Evolutionary conservation across 2,888 invertebrate species (phyloP).

Genomic region (Acheta domesticus): DNA sequence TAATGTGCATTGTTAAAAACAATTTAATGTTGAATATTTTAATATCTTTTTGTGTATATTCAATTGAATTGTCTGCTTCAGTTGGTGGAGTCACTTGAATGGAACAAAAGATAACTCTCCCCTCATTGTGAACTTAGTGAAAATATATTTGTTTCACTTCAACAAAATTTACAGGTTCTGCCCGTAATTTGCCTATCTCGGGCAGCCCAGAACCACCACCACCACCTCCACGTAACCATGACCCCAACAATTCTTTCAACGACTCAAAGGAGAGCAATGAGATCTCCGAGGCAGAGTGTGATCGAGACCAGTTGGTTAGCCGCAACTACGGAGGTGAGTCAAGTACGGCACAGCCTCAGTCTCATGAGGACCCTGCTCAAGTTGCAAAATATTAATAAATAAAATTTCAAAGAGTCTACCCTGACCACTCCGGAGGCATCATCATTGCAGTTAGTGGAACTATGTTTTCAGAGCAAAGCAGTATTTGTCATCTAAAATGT

Average conservation of each 20-base stretch:
- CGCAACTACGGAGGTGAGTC: slow-evolving; percentile 79
- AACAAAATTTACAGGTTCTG: slow-evolving; percentile 44
- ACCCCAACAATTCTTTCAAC: slow-evolving; percentile 73
- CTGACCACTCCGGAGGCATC: background rate
- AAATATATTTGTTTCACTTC: too few species aligned
- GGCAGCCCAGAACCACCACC: slow-evolving; percentile 63
- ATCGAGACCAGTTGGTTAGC: slow-evolving; percentile 73
- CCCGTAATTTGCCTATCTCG: slow-evolving; percentile 56
- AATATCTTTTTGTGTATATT: too few species aligned
- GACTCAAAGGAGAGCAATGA: slow-evolving; percentile 93
- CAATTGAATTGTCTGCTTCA: too few species aligned
- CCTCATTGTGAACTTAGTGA: too few species aligned
- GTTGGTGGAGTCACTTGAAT: too few species aligned
- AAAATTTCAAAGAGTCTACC: background rate
- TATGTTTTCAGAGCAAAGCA: too few species aligned
- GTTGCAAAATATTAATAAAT: slow-evolving; percentile 3
- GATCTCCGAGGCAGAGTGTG: slow-evolving; percentile 90
- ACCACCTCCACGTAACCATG: slow-evolving; percentile 78
- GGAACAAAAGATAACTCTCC: too few species aligned
- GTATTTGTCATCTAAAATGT: background rate
- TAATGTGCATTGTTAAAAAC: too few species aligned
- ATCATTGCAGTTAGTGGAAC: too few species aligned
- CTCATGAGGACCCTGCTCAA: slow-evolving; percentile 10
- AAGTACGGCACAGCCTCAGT: background rate
- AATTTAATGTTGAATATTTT: too few species aligned